A percentile compares a stretch with the other conserved stretches of the same genome.
Conservation (phyloP, 2,113 vertebrate species). For the Mesoclemmys tuberculata region DNA sequence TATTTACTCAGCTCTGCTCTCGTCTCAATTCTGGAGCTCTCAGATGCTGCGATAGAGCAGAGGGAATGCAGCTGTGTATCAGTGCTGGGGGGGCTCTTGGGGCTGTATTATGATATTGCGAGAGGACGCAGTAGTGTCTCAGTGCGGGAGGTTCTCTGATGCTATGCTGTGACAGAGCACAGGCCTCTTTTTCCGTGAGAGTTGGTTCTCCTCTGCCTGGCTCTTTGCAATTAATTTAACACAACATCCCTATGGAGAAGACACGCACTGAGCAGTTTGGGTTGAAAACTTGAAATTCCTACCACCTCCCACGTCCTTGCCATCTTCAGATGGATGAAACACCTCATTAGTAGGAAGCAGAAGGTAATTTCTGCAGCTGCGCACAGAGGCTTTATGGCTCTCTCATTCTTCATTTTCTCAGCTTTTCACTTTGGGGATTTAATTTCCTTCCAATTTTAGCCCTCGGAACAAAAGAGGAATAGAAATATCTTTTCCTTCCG, state of each 20-base stretch:
- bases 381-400: not conserved
- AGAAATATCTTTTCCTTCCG: conserved; percentile 32
- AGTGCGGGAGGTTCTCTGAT: not conserved
- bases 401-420: conserved; percentile 5
- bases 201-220: no score
- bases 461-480: conserved; percentile 30
- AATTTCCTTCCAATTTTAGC: conserved; percentile 48
- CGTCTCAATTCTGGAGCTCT: not conserved
- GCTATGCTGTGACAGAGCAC: not conserved
- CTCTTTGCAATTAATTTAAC: conserved; percentile 4
- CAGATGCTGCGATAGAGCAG: not conserved
- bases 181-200: not conserved
- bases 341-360: conserved; percentile 12
- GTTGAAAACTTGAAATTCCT: not conserved
- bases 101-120: no score
- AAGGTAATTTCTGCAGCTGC: conserved; percentile 14
- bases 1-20: not conserved
- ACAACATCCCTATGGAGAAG: not conserved
- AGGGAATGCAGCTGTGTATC: not conserved
- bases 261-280: not conserved
- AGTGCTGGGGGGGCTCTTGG: not conserved
- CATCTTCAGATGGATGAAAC: not conserved
- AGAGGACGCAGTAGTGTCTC: not conserved
- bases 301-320: not conserved
- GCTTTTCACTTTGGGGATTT: not conserved